A percentile compares a stretch with the other conserved stretches of the same genome.
Evolutionary conservation across 2,797 vertebrate species (phyloP).

Genomic region (Hippoglossus hippoglossus): DNA sequence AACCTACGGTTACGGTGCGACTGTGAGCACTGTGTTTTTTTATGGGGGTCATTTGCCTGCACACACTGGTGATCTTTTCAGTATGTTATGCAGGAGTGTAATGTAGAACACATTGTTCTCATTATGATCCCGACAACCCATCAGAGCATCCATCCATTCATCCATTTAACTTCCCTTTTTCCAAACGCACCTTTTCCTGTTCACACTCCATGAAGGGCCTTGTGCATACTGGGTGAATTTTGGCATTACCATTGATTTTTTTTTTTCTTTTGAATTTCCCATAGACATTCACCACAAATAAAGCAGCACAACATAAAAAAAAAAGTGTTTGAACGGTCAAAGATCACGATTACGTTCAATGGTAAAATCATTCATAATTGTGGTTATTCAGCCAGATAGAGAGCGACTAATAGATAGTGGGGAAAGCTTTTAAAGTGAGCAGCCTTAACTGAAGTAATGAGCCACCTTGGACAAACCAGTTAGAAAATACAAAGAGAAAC

Average conservation of each 20-base stretch:
- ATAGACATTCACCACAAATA: background rate
- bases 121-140: slow-evolving; percentile 20
- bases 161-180: slow-evolving; percentile 11
- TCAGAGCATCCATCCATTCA: slow-evolving; percentile 15
- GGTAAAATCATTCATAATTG: background rate
- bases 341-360: slow-evolving; percentile 10
- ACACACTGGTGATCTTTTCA: slow-evolving; percentile 6
- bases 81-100: background rate
- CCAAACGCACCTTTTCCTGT: background rate
- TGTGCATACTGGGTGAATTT: background rate
- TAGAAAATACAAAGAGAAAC: background rate
- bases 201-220: background rate
- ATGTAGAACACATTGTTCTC: slow-evolving; percentile 32
- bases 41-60: slow-evolving; percentile 20
- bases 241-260: background rate
- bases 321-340: background rate
- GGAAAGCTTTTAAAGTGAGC: slow-evolving; percentile 13
- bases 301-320: slow-evolving; percentile 10
- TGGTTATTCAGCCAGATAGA: slow-evolving; percentile 1
- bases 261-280: background rate
- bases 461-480: background rate
- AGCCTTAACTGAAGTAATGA: slow-evolving; percentile 26
- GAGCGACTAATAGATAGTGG: background rate
- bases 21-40: slow-evolving; percentile 2
- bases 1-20: slow-evolving; percentile 9